Evolutionary conservation across 2,888 invertebrate species (phyloP).

Genomic region (Ecdyonurus torrentis): DNA sequence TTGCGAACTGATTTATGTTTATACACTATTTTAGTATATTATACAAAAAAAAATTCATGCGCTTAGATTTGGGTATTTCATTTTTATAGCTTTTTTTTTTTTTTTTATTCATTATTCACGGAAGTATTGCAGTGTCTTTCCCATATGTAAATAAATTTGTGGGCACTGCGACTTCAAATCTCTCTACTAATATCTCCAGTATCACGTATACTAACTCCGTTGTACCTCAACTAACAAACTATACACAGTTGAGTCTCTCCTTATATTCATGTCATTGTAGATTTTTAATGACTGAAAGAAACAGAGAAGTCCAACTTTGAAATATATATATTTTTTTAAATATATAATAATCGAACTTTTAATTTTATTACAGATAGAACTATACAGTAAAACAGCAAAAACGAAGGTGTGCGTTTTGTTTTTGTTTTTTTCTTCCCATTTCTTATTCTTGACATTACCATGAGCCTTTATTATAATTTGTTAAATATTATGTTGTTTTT

Average conservation of each 20-base stretch:
- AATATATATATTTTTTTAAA: too few relatives aligned
- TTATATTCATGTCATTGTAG: too few relatives aligned
- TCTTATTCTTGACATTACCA: too few relatives aligned
- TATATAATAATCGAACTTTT: too few relatives aligned
- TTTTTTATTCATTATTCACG: neutral
- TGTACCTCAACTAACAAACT: neutral
- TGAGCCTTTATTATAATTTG: too few relatives aligned
- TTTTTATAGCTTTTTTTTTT: conserved; percentile 12
- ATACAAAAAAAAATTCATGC: neutral
- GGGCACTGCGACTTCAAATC: neutral
- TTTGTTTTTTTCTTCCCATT: too few relatives aligned
- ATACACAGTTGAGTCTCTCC: neutral
- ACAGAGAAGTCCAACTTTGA: too few relatives aligned
- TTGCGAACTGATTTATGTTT: neutral
- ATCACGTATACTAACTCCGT: neutral
- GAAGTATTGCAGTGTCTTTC: neutral
- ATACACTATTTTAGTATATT: neutral
- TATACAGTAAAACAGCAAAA: too few relatives aligned
- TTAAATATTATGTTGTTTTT: too few relatives aligned
- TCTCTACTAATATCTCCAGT: neutral
- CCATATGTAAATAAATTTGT: neutral
- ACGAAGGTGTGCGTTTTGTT: too few relatives aligned
- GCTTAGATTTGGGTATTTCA: neutral
- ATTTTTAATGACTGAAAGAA: too few relatives aligned
- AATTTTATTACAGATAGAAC: too few relatives aligned